Evolutionary conservation across 2,888 invertebrate genomes (phyloP).

Genomic region (Pristionchus arcanus): DNA sequence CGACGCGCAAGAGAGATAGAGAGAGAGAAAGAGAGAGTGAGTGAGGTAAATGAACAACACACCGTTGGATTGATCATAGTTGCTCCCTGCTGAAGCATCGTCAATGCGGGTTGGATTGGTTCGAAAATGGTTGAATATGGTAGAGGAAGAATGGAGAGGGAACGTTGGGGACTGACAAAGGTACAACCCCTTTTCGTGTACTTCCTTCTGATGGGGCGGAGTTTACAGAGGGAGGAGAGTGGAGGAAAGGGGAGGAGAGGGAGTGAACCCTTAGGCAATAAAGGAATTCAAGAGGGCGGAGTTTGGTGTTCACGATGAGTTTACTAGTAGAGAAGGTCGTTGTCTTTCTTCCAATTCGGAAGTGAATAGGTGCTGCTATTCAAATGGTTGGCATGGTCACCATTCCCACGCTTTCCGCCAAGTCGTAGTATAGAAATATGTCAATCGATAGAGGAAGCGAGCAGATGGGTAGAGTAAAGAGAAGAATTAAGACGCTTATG

Average conservation of each 20-base stretch:
- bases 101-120: background rate
- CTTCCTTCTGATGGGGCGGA: constrained; percentile 36
- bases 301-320: constrained; percentile 47
- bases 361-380: constrained; percentile 2
- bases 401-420: background rate
- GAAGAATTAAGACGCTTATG: background rate
- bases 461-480: too few relatives aligned
- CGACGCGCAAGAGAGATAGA: background rate
- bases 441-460: background rate
- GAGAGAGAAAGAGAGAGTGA: background rate
- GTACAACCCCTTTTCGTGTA: constrained; percentile 19
- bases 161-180: constrained; percentile 8
- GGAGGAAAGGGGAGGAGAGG: constrained; percentile 13
- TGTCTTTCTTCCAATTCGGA: background rate
- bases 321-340: background rate
- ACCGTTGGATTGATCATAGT: constrained; percentile 10
- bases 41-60: background rate
- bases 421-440: background rate
- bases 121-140: constrained; percentile 3
- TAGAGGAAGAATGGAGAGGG: background rate
- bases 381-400: background rate
- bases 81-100: constrained; percentile 4
- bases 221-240: constrained; percentile 2
- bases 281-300: constrained; percentile 49
- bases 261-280: constrained; percentile 44